A percentile compares a stretch with the other conserved stretches of the same genome.
phyloP scores from a whole-genome alignment of 1,140 invertebrate species.

The Pteromalus puparum region DNA sequence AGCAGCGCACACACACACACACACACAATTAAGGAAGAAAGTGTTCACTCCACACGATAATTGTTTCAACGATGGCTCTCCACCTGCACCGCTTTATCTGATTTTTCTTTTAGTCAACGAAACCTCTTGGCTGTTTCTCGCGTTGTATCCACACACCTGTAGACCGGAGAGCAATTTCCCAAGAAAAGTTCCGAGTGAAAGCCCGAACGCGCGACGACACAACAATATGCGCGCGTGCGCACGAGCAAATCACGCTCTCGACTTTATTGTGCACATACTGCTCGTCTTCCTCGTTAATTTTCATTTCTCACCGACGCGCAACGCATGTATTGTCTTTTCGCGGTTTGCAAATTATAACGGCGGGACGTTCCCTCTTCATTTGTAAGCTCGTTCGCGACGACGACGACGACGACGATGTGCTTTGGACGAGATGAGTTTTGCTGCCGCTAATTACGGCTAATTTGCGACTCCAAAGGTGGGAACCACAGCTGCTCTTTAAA shows the following conservation, averaged over 20 bases:
- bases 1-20: too few relatives aligned
- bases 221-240: not conserved
- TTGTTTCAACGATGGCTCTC: not conserved
- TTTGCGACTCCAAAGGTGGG: not conserved
- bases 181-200: constrained; percentile 61
- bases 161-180: constrained; percentile 53
- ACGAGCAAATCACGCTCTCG: too few relatives aligned
- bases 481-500: not conserved
- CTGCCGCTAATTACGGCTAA: not conserved
- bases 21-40: constrained; percentile 16
- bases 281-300: constrained; percentile 33
- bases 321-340: not conserved
- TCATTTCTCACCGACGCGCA: constrained; percentile 27
- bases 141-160: not conserved
- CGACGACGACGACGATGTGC: not conserved
- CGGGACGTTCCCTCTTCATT: constrained; percentile 6
- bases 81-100: not conserved
- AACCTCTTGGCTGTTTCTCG: not conserved
- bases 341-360: constrained; percentile 4
- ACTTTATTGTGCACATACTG: too few relatives aligned
- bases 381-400: constrained; percentile 1
- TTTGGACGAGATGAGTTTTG: not conserved
- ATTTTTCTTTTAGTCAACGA: not conserved
- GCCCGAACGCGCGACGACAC: constrained; percentile 29
- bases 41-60: not conserved